Base-by-base conservation (phyloP, 2,888 invertebrate genomes). In the Gerris lacustris region DNA sequence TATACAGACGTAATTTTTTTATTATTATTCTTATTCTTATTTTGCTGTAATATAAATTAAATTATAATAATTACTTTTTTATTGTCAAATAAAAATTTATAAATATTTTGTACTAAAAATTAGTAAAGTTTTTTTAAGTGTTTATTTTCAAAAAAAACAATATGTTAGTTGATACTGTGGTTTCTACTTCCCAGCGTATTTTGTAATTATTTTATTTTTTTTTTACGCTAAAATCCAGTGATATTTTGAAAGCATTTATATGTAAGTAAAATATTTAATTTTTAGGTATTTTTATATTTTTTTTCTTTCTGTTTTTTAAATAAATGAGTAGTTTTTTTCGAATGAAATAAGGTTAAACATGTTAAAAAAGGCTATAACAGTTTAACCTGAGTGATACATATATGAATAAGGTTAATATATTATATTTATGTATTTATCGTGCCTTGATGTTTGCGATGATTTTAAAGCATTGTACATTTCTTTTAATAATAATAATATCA, bases 381-480 rank as follows among this genome's bases (percentile, higher is more conserved):
- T 11, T 9, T 55, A 55, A 55, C 55, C 55, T 55, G 55, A 55
- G 55, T 55, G 55, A 55, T 55, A 55, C 55, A 55, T 55, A 55
- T 55, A 55, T 55, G 2, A 11, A 55, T 55, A 55, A 55, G 15
- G 15, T 55, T 55, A 11, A 11, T 11, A 15, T 55, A 11, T 55
- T 11, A 55, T 11, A 55, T 55, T 55, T 55, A 15, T 55, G 15
- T 9, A 55, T 55, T 55, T 55, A 55, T 55, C 15, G 55, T 55
- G 55, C 55, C 55, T 55, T 55, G 55, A 55, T 55, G 55, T 55
- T 55, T 4, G 31, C 31, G 31, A 55, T 55, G 15, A 55, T 55
- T 55, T 55, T 15, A 55, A 47, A 55, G 55, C 55, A 55, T 15
- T 55, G 55, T 55, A 55, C 55, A 55, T 55, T 55, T 55, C 55